phyloP scores from a whole-genome alignment of 2,888 invertebrate genomes.

The Helleia helle region DNA sequence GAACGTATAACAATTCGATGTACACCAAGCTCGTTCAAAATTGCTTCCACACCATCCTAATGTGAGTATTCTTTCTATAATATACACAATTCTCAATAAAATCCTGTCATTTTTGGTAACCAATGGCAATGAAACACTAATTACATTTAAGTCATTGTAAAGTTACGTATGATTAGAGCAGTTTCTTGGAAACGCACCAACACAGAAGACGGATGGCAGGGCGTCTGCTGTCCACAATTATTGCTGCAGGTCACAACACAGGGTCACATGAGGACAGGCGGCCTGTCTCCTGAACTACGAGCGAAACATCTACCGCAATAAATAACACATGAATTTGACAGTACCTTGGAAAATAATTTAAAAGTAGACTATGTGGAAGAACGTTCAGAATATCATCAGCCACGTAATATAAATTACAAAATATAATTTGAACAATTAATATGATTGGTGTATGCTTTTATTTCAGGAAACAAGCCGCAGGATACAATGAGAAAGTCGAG shows the following conservation, averaged over 20 bases:
- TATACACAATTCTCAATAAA: constrained; percentile 67
- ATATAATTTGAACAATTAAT: not conserved
- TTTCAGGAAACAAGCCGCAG: constrained; percentile 4
- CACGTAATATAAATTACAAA: not conserved
- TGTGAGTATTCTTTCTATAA: constrained; percentile 61
- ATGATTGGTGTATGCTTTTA: not conserved
- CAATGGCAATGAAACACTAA: constrained; percentile 66
- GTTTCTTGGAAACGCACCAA: constrained; percentile 49
- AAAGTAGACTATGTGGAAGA: not conserved
- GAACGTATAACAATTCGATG: constrained; percentile 71
- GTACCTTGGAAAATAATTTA: not conserved
- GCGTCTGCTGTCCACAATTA: constrained; percentile 44
- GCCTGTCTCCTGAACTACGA: too few species aligned
- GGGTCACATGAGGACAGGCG: too few species aligned
- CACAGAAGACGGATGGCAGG: constrained; percentile 44
- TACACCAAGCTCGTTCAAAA: constrained; percentile 51
- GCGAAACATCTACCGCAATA: too few species aligned
- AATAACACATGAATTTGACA: too few species aligned
- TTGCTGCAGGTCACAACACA: constrained; percentile 59
- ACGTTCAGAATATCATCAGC: not conserved
- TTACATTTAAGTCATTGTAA: constrained; percentile 49
- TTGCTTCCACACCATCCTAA: constrained; percentile 53
- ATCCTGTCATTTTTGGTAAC: constrained; percentile 75
- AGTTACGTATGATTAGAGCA: constrained; percentile 59
- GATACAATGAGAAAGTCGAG: not conserved